A percentile compares a stretch with the other conserved stretches of the same genome.
Evolutionary conservation across 2,797 vertebrate species (phyloP).

Genomic region (Oreortyx pictus): DNA sequence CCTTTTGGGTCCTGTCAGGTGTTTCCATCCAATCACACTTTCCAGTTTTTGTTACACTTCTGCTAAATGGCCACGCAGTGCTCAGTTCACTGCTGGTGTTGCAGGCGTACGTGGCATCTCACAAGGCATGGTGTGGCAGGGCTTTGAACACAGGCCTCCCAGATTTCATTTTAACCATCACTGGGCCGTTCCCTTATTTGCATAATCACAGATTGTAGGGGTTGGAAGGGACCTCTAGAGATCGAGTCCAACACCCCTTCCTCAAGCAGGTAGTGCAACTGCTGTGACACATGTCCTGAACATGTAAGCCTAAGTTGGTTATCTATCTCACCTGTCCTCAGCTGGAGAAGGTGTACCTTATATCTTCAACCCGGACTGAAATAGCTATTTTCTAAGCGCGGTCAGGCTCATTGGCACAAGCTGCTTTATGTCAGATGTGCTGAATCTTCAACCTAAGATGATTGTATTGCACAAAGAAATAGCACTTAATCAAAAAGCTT

Average conservation of each 20-base stretch:
- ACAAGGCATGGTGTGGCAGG: fast-evolving
- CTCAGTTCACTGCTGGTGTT: neutral
- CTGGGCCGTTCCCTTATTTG: neutral
- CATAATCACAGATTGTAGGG: too few species aligned
- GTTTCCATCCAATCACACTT: fast-evolving
- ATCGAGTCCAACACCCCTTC: neutral
- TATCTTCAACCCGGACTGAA: neutral
- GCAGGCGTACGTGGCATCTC: neutral
- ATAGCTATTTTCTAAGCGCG: neutral
- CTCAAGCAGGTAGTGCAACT: conserved; percentile 32
- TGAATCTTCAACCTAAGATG: neutral
- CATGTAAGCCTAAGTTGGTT: neutral
- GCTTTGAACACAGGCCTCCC: neutral
- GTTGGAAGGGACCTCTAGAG: too few species aligned
- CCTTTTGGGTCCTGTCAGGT: neutral
- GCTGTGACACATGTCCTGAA: neutral
- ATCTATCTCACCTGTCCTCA: neutral
- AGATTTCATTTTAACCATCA: neutral
- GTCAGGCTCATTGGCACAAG: neutral
- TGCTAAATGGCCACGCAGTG: fast-evolving
- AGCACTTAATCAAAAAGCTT: neutral
- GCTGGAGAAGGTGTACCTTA: neutral
- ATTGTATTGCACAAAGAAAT: neutral
- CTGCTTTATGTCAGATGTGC: neutral
- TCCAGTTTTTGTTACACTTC: fast-evolving